Conservation (phyloP, 37 sponge, comb jelly and placozoan genomes). For the Dysidea cf. avara region DNA sequence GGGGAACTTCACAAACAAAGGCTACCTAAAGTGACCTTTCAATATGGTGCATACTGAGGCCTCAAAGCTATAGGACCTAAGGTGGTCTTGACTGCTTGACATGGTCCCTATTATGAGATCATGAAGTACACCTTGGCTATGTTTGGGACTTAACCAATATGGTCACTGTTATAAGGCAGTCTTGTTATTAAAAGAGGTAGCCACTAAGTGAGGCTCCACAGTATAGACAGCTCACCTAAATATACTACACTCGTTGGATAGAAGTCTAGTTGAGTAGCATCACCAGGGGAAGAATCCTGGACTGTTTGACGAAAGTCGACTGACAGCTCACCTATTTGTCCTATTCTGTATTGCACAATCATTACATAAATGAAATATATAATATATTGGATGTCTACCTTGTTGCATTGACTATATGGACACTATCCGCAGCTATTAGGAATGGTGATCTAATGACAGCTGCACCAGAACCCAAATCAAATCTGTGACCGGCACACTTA, state of each 20-base stretch:
- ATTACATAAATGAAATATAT: not conserved
- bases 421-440: conserved; percentile 29
- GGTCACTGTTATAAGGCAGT: too few species aligned
- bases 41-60: not conserved
- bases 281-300: conserved; percentile 15
- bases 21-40: not conserved
- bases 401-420: conserved; percentile 28
- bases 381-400: conserved; percentile 15
- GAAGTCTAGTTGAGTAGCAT: not conserved
- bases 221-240: conserved; percentile 17
- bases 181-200: too few species aligned
- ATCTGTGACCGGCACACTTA: too few species aligned
- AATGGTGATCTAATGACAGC: conserved; percentile 17
- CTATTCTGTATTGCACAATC: conserved; percentile 20
- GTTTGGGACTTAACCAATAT: too few species aligned
- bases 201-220: not conserved
- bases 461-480: conserved; percentile 54
- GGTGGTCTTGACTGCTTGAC: not conserved
- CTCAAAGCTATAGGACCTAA: not conserved
- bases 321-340: conserved; percentile 9
- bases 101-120: not conserved
- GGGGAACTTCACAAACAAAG: too few species aligned
- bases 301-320: conserved; percentile 28
- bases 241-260: conserved; percentile 25
- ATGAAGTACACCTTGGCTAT: too few species aligned